Base-by-base conservation (phyloP, 2,888 invertebrate genomes). In the Melanchra persicariae region DNA sequence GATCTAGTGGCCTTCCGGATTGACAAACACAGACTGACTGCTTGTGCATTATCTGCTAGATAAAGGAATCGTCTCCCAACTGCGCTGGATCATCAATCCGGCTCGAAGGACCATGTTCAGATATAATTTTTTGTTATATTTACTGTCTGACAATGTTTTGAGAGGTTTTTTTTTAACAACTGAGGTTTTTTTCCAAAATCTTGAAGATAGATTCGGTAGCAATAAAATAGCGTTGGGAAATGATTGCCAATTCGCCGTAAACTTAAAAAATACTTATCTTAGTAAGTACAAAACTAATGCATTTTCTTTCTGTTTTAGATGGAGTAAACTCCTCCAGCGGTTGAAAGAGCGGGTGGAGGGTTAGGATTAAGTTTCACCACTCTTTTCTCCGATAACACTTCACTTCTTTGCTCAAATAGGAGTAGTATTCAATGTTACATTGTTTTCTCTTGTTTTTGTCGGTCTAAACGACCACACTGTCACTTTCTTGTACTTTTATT, bases 301-400 rank as follows among this genome's bases (percentile, higher is more conserved):
- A 15, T 49, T 49, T 15, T 45, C 2, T 59, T 17, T 54, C 34
- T 78, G 7, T 75, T 75, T 49, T 10, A 74, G 74, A 7, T 0
- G 40, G 45, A 52, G 15, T 70, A 34, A 58, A 15, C 17, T 58
- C 30, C 7, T 37, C 37, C 51, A 24, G 40, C 24, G 47, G 43
- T 1, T 62, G 58, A 40, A 37, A 8, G 22, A 19, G 3, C 22
- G 26, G 43, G 2, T 19, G 70, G 19, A 68, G 24, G 37, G n/a
- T 30, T 57, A 58, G 30, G 4, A 26, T 34, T 77, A 60, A 60
- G 34, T 55, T 69, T 19, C 22, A 45, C 7, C 1, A 12, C 54
- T 40, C 59, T 72, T 40, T 78, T 78, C 74, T 78, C 62, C 78
- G 79, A 26, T 78, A 71, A 7, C 72, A 72, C 79, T 47, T 71